Base-by-base conservation (phyloP, 2,113 vertebrate genomes). In the Anguilla japonica region DNA sequence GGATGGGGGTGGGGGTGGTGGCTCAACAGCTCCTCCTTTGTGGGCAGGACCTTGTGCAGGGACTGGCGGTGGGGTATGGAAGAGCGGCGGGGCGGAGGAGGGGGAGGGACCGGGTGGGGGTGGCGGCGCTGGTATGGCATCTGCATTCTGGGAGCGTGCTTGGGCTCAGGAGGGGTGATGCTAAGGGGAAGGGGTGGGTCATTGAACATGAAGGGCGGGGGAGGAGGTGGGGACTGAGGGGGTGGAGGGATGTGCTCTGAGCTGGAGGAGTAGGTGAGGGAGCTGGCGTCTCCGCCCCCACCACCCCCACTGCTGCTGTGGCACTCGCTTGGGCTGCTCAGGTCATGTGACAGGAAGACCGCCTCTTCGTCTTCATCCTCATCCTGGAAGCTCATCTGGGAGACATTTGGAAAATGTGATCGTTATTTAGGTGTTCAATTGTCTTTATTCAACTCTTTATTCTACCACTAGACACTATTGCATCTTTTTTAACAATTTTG, bases 381-480 rank as follows among this genome's bases (percentile, higher is more conserved):
- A 9, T 98, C 97, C 0, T 98, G 97, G 92, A 98, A 99, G 41
- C 96, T 97, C 97, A 99, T 98, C 97, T 99, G 95, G 84, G 91
- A 92, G 94, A 87, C 91, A 95, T 95, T 95, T 96, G 91, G 88
- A 56, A 93, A 26, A 14, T 53, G 0, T 53, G 9, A 14, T 53
- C 11, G 2, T 67, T 67, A 67, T 67, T 67, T 5, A 67, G 18
- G 18, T 22, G 11, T 20, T 67, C 18, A 26, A 22, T 20, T 67
- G 60, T 67, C 60, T 53, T 53, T 53, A 53, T 53, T 53, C 13
- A 14, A 14, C 50, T 53, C 50, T 53, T 53, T 53, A 11, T 14
- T 14, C 50, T 53, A 53, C 50, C 50, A 53, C 50, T 2, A 53
- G 13, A 53, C 50, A 53, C 13, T 53, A 46, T 46, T 46, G 4